Base-by-base conservation (phyloP, 64 coral and sea anemone genomes). In the Trachythela sp. region DNA sequence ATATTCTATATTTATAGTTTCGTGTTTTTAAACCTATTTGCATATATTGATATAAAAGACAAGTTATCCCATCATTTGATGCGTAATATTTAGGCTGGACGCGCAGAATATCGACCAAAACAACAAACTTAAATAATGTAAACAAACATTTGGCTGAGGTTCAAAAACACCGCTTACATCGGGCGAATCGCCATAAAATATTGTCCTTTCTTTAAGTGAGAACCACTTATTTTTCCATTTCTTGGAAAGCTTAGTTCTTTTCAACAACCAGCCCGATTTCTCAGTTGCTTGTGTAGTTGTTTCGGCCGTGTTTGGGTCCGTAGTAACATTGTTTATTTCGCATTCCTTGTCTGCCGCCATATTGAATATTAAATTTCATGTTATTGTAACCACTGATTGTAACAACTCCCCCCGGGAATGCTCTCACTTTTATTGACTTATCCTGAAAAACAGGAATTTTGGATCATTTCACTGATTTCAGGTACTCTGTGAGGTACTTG, bases 181-280 rank as follows among this genome's bases (percentile, higher is more conserved):
- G 20, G 86, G 89, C 2, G 87, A 92, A 87, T 70, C 27, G 54
- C 95, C 95, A 88, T 97, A 97, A 68, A 83, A 88, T 71, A 97
- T 83, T 37, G 91, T 90, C 72, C 92, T 91, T 87, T 97, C 92
- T 56, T 92, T 97, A 9, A 97, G 86, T 87, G 92, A 92, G 37
- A 92, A 97, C 95, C 95, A 97, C 14, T 89, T 87, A 27, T 90
- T 97, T 48, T 94, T 87, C 95, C 95, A 97, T 39, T 64, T 48
- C 75, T 94, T 97, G 6, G 92, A 97, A 18, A 85, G 75, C 67
- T 91, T 93, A 80, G 92, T 94, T 84, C 92, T 89, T 94, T 97
- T 97, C 49, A 89, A 89, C 10, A 97, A 58, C 95, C 95, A 97
- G 1, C 89, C 89, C 37, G 93, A 87, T 86, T 89, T 91, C 22